phyloP scores from a whole-genome alignment of 2,797 vertebrate species.

The Pampus argenteus region DNA sequence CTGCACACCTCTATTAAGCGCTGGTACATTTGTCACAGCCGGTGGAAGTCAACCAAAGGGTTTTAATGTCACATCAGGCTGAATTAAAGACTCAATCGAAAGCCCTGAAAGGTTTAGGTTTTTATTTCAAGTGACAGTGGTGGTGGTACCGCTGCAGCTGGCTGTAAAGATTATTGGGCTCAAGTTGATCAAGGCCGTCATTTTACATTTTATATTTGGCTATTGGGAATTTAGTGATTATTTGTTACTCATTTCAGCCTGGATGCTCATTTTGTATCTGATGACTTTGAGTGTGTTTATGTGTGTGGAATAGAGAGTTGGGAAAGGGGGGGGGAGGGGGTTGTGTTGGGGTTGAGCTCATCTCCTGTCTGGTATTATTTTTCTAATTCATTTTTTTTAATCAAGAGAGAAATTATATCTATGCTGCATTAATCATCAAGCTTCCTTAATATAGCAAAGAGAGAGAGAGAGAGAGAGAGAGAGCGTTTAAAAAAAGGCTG shows the following conservation, averaged over 20 bases:
- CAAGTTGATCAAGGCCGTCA: constrained; percentile 62
- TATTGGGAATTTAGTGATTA: constrained; percentile 74
- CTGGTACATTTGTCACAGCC: constrained; percentile 80
- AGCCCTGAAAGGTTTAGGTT: constrained; percentile 73
- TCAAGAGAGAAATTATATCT: constrained; percentile 78
- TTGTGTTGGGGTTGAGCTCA: constrained; percentile 28
- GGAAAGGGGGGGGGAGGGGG: background rate
- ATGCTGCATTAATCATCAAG: constrained; percentile 75
- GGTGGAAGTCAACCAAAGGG: constrained; percentile 82
- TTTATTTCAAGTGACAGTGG: constrained; percentile 75
- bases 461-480: constrained; percentile 76
- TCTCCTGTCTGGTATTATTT: constrained; percentile 69
- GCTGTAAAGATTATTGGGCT: constrained; percentile 67
- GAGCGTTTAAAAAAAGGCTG: constrained; percentile 70
- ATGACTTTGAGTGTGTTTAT: constrained; percentile 66
- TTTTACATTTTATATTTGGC: constrained; percentile 74
- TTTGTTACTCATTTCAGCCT: constrained; percentile 72
- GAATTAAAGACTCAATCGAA: constrained; percentile 80
- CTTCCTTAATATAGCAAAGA: constrained; percentile 74
- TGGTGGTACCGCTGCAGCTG: constrained; percentile 60
- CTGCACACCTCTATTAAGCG: constrained; percentile 84
- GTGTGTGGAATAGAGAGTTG: no score
- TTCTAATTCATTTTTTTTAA: constrained; percentile 72
- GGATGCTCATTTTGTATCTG: constrained; percentile 74
- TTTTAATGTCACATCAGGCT: constrained; percentile 82